A percentile compares a stretch with the other conserved stretches of the same genome.
These are phyloP conservation scores for Mormyrops attenuatus DNA, from an alignment of 2,797 vertebrate species.

Conservation along the genomic window DNA sequence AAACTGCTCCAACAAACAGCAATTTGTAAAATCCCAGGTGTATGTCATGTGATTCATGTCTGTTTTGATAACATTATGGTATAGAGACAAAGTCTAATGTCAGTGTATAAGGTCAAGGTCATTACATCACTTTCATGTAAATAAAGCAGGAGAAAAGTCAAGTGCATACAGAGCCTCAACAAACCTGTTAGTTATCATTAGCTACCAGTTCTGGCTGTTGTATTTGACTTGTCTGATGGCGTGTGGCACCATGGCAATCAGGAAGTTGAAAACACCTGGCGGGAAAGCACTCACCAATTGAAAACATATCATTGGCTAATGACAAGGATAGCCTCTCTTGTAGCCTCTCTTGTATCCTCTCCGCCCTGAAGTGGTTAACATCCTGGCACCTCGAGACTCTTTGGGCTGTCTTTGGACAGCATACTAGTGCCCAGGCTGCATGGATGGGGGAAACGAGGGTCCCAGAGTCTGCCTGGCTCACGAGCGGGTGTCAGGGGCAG, in stretches of 20 bases:
- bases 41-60: background rate
- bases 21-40: background rate
- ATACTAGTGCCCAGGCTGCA: background rate
- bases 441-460: background rate
- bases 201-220: background rate
- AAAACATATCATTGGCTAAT: background rate
- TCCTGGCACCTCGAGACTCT: background rate
- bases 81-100: background rate
- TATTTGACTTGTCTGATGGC: background rate
- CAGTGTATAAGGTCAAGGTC: background rate
- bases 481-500: background rate
- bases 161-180: background rate
- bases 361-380: background rate
- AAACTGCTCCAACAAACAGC: background rate
- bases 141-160: background rate
- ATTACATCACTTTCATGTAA: background rate
- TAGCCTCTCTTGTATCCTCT: background rate
- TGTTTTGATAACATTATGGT: background rate
- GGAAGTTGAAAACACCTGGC: background rate
- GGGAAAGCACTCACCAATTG: background rate
- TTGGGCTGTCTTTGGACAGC: background rate
- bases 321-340: background rate
- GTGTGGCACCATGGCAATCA: background rate
- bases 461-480: background rate
- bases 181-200: background rate